phyloP scores from a whole-genome alignment of 2,888 invertebrate species.

The Dilophus febrilis region DNA sequence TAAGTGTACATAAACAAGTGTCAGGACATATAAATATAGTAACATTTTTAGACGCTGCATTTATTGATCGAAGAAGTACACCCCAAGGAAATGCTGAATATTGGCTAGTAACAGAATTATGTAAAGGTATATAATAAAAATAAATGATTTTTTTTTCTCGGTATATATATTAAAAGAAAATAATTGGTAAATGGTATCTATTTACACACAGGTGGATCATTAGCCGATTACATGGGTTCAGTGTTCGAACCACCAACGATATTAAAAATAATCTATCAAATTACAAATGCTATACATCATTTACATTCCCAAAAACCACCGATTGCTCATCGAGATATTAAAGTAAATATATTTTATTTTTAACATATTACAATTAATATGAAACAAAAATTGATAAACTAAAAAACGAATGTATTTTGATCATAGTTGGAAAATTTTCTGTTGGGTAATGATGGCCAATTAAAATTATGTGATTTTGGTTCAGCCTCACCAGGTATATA shows the following conservation, averaged over 20 bases:
- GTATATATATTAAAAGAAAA: background rate
- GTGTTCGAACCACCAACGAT: conserved; percentile 37
- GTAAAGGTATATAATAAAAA: conserved; percentile 44
- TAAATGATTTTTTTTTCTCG: background rate
- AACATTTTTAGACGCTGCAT: conserved; percentile 69
- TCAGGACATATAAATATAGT: conserved; percentile 87
- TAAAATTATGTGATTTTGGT: conserved; percentile 96
- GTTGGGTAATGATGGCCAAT: conserved; percentile 63
- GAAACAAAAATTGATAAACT: background rate
- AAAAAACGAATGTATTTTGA: background rate
- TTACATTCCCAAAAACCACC: conserved; percentile 83
- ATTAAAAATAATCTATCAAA: conserved; percentile 79
- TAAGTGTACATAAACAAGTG: conserved; percentile 68
- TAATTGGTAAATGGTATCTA: too few relatives aligned
- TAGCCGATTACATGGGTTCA: conserved; percentile 24
- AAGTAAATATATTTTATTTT: too few relatives aligned
- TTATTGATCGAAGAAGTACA: conserved; percentile 62
- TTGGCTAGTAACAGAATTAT: conserved; percentile 81
- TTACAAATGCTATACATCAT: conserved; percentile 76
- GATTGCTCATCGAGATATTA: conserved; percentile 91
- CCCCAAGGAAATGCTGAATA: conserved; percentile 76
- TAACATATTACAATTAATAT: too few relatives aligned
- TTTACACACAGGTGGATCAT: conserved; percentile 22
- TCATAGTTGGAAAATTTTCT: conserved; percentile 76
- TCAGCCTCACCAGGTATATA: conserved; percentile 75